Percentiles rank a stretch among this genome's conserved stretches.
Evolutionary conservation across 1,140 invertebrate genomes (phyloP).

Genomic region (Sycophila sp.): DNA sequence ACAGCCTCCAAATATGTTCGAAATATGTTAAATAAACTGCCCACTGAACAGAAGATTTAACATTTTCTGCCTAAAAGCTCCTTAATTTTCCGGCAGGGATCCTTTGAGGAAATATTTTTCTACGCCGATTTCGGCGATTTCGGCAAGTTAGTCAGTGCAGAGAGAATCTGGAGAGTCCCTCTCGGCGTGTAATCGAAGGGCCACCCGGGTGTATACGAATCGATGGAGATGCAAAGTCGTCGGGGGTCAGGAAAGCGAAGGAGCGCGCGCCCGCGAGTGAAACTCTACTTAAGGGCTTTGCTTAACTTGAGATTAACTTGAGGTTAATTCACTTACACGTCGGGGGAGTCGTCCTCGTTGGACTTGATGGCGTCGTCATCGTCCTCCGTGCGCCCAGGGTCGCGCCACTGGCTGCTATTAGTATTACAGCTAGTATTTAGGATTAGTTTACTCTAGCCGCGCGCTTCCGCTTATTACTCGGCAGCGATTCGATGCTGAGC

Average conservation of each 20-base stretch:
- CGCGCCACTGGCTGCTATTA: slow-evolving; percentile 55
- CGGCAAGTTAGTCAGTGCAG: no score
- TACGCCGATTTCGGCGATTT: no score
- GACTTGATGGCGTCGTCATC: no score
- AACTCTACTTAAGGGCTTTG: slow-evolving; percentile 48
- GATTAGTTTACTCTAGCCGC: slow-evolving; percentile 47
- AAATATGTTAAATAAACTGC: no score
- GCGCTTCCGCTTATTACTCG: slow-evolving; percentile 16
- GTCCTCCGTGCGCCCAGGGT: slow-evolving; percentile 22
- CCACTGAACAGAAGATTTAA: no score
- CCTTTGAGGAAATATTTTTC: no score
- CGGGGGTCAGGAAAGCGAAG: not conserved
- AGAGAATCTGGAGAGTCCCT: no score
- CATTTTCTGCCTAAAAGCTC: no score
- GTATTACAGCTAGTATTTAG: slow-evolving; percentile 54
- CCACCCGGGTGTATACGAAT: not conserved
- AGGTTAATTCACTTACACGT: slow-evolving; percentile 58
- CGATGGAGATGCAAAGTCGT: no score
- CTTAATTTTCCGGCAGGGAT: no score
- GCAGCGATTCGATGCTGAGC: not conserved
- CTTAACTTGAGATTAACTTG: slow-evolving; percentile 60
- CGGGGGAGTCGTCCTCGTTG: slow-evolving; percentile 31
- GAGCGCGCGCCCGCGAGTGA: not conserved
- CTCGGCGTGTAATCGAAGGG: not conserved
- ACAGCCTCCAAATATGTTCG: no score